Evolutionary conservation across 2,888 invertebrate species (phyloP), one percentile per base, ranked within the genome.

Genomic region (Pyrrhosoma nymphula): DNA sequence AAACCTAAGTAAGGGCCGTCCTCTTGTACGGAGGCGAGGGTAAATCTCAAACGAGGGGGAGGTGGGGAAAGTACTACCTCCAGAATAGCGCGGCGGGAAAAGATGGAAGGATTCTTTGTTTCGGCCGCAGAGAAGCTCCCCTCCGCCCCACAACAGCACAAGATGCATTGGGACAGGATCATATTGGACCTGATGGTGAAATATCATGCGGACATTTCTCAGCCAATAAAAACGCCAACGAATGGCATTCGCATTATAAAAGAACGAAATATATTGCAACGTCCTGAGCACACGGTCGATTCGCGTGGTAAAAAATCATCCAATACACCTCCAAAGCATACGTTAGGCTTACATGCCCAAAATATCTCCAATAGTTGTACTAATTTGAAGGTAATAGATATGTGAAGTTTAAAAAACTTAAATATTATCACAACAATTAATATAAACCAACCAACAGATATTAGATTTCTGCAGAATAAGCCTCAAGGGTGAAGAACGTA

Each of bases 111-210:
- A 30, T 35, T n/a, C 75, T 82, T 35, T 35, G 75, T 82, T 82
- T 82, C 35, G 30, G 12, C 8, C 10, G n/a, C 30, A 26, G 30
- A 82, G 75, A 82, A 26, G 14, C 12, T 8, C 47, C 47, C 47
- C 47, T 8, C n/a, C n/a, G n/a, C 47, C 35, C 35, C 75, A 18
- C 35, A 12, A 82, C 30, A 82, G 2, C 30, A 30, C 2, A 30
- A 82, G 75, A 82, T 82, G 75, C 35, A 82, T 30, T 82, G 14
- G 18, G 35, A 82, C 75, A 14, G 75, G 75, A 82, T 16, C 20
- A 82, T 82, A 82, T 82, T 82, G 26, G 69, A 69, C 69, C 69
- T 26, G 75, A 82, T 82, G 75, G 75, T 82, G 75, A 82, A 30
- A 30, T 82, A 82, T 82, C 30, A 47, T 30, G 75, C 30, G 1